These are phyloP conservation scores for Temnothorax curvispinosus DNA, from an alignment of 1,140 invertebrate genomes.

Conservation along the genomic window DNA sequence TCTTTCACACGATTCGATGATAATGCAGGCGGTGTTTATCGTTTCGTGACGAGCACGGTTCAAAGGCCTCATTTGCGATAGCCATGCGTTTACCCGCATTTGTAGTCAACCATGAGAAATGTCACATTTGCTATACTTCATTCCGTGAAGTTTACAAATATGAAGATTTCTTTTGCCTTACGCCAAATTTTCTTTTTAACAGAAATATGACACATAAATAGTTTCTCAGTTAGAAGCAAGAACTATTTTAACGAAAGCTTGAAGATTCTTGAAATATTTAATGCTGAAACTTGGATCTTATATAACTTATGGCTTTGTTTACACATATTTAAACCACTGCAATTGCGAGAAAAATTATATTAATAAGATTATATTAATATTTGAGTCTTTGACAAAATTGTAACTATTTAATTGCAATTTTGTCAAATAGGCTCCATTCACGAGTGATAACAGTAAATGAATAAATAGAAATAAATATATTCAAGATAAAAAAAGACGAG, in stretches of 20 bases:
- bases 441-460: background rate
- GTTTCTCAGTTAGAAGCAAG: background rate
- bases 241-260: background rate
- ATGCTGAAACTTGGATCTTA: background rate
- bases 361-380: background rate
- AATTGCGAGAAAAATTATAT: background rate
- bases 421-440: background rate
- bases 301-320: background rate
- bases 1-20: conserved; percentile 10
- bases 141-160: background rate
- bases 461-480: background rate
- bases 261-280: background rate
- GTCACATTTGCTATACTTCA: background rate
- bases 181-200: background rate
- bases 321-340: background rate
- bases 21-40: conserved; percentile 39
- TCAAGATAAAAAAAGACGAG: background rate
- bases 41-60: conserved; percentile 38
- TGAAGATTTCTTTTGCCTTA: background rate
- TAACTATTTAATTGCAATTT: background rate
- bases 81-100: background rate
- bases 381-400: background rate
- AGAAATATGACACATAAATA: background rate
- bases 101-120: background rate
- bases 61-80: conserved; percentile 21